Percentiles rank a stretch among this genome's conserved stretches.
These are phyloP conservation scores for Alviniconcha strummeri DNA, from an alignment of 2,888 invertebrate genomes.

Conservation along the genomic window DNA sequence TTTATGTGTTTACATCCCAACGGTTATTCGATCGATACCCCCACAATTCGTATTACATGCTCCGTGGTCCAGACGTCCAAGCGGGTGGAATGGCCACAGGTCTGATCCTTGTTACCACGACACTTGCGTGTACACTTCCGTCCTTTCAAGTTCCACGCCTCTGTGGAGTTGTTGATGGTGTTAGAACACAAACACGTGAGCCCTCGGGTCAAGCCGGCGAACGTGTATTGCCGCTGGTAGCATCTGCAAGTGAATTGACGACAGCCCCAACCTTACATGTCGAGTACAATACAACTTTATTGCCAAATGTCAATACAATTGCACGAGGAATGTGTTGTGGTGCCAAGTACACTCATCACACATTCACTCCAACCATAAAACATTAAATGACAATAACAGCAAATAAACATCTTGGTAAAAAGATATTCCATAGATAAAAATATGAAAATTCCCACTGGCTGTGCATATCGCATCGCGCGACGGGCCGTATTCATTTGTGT, in stretches of 20 bases:
- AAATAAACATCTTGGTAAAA: too few relatives aligned
- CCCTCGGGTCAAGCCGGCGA: not conserved
- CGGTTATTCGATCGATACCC: too few relatives aligned
- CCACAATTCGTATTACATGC: too few relatives aligned
- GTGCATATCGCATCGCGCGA: too few relatives aligned
- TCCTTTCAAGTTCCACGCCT: not conserved
- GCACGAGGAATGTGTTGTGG: not conserved
- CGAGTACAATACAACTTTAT: too few relatives aligned
- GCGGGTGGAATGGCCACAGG: conserved; percentile 5
- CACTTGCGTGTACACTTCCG: not conserved
- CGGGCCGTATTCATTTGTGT: too few relatives aligned
- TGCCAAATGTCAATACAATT: not conserved
- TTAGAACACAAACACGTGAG: not conserved
- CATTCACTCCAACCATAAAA: not conserved
- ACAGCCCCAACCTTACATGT: too few relatives aligned
- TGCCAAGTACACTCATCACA: not conserved
- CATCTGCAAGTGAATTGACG: not conserved
- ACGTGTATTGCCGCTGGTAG: not conserved
- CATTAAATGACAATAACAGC: too few relatives aligned
- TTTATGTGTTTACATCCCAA: too few relatives aligned
- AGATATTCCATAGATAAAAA: too few relatives aligned
- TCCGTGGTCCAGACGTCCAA: conserved; percentile 16
- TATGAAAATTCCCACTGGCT: too few relatives aligned
- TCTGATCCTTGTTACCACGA: not conserved
- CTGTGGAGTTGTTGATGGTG: not conserved